phyloP scores from a whole-genome alignment of 2,888 invertebrate genomes.

The Tetramorium bicarinatum region DNA sequence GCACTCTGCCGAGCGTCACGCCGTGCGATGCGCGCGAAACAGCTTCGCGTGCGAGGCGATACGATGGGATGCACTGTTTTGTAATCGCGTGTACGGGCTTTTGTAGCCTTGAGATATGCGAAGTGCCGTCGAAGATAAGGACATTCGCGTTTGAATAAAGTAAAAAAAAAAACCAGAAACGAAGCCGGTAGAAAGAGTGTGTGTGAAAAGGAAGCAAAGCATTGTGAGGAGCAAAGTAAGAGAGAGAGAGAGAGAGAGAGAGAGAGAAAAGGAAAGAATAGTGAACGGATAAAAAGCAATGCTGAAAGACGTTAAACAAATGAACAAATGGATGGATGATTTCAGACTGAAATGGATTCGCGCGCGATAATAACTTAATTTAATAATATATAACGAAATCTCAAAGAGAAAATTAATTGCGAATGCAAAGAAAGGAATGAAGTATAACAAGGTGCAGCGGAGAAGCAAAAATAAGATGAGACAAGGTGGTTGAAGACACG shows the following conservation, averaged over 20 bases:
- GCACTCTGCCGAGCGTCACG: conserved; percentile 56
- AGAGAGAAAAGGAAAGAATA: background rate
- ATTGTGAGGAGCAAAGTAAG: background rate
- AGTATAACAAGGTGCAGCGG: background rate
- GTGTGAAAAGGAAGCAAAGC: too few species aligned
- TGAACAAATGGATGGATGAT: background rate
- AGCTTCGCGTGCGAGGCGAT: conserved; percentile 78
- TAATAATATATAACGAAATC: conserved; percentile 6
- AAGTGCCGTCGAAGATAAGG: conserved; percentile 81
- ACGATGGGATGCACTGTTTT: conserved; percentile 75
- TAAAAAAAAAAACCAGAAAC: conserved; percentile 35
- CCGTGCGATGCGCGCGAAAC: conserved; percentile 56
- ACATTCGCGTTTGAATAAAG: conserved; percentile 78
- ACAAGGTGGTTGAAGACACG: conserved; percentile 24
- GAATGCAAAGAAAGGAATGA: background rate
- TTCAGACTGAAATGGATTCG: background rate
- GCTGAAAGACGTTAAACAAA: conserved; percentile 8
- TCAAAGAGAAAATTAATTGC: conserved; percentile 17
- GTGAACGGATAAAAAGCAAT: background rate
- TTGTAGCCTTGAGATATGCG: conserved; percentile 80
- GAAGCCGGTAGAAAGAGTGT: background rate
- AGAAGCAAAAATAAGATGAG: conserved; percentile 20
- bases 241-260: background rate
- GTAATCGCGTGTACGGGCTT: conserved; percentile 83
- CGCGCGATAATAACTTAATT: conserved; percentile 16